Base-by-base conservation (phyloP, 1,140 invertebrate genomes). In the Bathynomus jamesi region DNA sequence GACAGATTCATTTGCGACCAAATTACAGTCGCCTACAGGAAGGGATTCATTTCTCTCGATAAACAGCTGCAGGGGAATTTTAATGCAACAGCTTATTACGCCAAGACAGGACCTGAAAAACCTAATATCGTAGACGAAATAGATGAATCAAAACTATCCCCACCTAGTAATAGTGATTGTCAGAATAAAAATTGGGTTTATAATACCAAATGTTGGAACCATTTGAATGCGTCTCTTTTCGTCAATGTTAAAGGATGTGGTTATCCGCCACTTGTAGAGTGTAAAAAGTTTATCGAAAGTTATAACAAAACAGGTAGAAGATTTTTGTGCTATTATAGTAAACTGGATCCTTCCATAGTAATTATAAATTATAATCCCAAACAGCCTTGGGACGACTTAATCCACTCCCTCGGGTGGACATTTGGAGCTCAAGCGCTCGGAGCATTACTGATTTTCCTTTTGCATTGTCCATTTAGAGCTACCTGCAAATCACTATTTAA, bases 211-310 rank as follows among this genome's bases (percentile, higher is more conserved):
- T 53, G 40, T 61, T 74, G 70, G 74, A 72, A 74, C 71, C 53
- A 31, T 8, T 28, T 68, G 11, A 76, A 77, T 60, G 78, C 73
- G 61, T 73, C 89, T 72, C 84, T 95, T 31, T 90, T 90, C 79
- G 91, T 92, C 8, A 95, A 95, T 82, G 92, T 94, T 30, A 94
- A 94, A 83, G 88, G 90, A 71, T 92, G 92, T 81, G 92, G 92
- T 74, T 94, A 95, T 83, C 92, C 92, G 74, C 92, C 92, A 63
- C 89, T 90, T 82, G 85, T 94, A 78, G 92, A 94, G 82, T 94
- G 92, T 83, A 89, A 88, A 78, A 87, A 90, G 80, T 94, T 93
- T 85, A 85, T 89, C 75, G 86, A 88, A 71, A 86, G 87, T 71
- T 92, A 94, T 77, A 91, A 91, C 69, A 67, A 64, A 32, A 64